Evolutionary conservation across 2,888 invertebrate species (phyloP).

Genomic region (Clunio marinus): DNA sequence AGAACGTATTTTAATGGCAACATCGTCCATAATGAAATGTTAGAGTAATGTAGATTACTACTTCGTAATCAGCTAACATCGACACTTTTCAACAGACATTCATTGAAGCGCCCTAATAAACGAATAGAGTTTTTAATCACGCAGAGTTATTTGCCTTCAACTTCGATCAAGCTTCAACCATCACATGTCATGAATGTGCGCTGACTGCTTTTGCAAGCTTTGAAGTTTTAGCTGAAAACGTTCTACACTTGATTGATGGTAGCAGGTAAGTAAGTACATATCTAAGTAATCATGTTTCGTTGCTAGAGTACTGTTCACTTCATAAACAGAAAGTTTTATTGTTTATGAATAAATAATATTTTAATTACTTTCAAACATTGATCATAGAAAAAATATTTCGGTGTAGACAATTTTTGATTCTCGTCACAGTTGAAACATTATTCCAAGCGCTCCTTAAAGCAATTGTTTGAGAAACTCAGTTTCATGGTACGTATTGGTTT

Average conservation of each 20-base stretch:
- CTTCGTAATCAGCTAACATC: neutral
- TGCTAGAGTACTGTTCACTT: neutral
- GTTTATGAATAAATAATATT: constrained; percentile 16
- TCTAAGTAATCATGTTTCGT: neutral
- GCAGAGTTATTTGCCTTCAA: constrained; percentile 2
- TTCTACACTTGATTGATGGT: too few species aligned
- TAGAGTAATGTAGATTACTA: neutral
- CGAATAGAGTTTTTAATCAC: neutral
- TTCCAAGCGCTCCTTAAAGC: neutral
- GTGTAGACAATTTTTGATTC: neutral
- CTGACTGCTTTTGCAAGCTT: neutral
- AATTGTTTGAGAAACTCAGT: neutral
- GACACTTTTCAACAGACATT: neutral
- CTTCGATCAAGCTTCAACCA: too few species aligned
- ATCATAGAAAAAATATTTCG: neutral
- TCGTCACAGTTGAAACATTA: neutral
- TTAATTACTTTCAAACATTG: neutral
- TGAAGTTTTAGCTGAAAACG: too few species aligned
- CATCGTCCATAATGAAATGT: neutral
- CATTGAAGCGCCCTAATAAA: neutral
- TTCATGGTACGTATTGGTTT: neutral
- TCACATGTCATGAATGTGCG: neutral
- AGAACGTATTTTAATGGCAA: too few species aligned
- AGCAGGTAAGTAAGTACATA: too few species aligned
- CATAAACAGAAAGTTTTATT: neutral